Conservation (phyloP, 2,888 invertebrate genomes). For the Lycocerus yunnanus region DNA sequence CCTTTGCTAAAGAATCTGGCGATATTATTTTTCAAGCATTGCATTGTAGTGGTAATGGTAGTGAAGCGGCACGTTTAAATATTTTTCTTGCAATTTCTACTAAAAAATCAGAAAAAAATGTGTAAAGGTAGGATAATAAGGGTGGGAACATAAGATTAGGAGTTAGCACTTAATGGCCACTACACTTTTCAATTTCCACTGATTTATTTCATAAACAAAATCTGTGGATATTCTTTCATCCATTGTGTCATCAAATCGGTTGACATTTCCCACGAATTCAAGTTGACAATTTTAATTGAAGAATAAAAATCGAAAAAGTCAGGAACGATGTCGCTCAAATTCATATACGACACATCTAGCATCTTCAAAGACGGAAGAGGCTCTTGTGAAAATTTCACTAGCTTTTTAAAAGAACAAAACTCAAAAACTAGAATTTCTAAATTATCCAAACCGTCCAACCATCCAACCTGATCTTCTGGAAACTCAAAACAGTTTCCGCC, state of each 20-base stretch:
- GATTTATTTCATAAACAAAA: not conserved
- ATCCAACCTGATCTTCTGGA: not conserved
- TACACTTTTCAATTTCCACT: not conserved
- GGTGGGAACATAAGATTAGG: not conserved
- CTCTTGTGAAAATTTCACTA: not conserved
- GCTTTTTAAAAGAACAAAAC: not conserved
- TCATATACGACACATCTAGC: not conserved
- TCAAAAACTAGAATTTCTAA: not conserved
- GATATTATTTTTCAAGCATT: not conserved
- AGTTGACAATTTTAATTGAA: not conserved
- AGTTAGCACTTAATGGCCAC: not conserved
- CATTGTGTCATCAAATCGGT: not conserved
- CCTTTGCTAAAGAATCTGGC: not conserved
- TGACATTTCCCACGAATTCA: not conserved
- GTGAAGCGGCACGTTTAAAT: not conserved
- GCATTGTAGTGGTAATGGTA: not conserved
- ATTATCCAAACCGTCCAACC: not conserved
- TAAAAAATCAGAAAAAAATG: not conserved
- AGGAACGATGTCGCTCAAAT: not conserved
- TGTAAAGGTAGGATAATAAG: not conserved
- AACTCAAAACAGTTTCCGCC: not conserved
- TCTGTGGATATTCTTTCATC: not conserved
- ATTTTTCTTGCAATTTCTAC: not conserved
- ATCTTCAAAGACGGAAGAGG: not conserved
- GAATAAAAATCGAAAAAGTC: not conserved